Evolutionary conservation across 2,888 invertebrate genomes (phyloP), one percentile per base, ranked within the genome.

Genomic region (Anticlea derivata): DNA sequence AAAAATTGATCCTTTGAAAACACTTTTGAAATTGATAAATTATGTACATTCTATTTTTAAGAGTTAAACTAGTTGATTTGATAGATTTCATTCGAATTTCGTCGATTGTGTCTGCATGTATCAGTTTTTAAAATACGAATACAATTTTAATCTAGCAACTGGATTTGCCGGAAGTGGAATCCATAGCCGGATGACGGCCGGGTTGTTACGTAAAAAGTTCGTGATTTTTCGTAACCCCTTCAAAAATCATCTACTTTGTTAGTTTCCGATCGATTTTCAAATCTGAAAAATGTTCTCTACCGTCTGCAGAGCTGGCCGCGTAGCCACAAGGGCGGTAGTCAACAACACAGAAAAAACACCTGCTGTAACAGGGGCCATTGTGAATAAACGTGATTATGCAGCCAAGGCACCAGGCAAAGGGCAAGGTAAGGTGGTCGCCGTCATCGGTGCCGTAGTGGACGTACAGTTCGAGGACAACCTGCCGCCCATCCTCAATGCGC

Each of bases 401-500:
- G 82, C 80, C 22, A 80, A 83, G 70, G 69, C 78, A 37, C 55
- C 75, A 56, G 76, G 66, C 40, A 72, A 74, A 59, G 80, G 58
- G 7, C 80, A 92, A 70, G 96, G 96, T 68, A 93, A 91, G 80
- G 93, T 99, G 61, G 97, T 98, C 29, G 98, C 98, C 44, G 98
- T 99, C 52, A 99, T 99, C 82, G 98, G 98, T 93, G 98, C 99
- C 80, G 98, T 99, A 27, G 98, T 99, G 46, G 99, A 99, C 82
- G 98, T 99, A 6, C 98, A 98, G 83, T 99, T 99, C 79, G 98
- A 98, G 53, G 97, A 96, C 65, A 93, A 93, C 48, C 93, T 99
- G 45, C 99, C 99, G 48, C 95, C 97, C 43, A 99, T 99, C 84
- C 93, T 99, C 58, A 99, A 99, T 92, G 97, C 98, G 48, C 91